Evolutionary conservation across 2,113 vertebrate genomes (phyloP).

Genomic region (Gopherus evgoodei): DNA sequence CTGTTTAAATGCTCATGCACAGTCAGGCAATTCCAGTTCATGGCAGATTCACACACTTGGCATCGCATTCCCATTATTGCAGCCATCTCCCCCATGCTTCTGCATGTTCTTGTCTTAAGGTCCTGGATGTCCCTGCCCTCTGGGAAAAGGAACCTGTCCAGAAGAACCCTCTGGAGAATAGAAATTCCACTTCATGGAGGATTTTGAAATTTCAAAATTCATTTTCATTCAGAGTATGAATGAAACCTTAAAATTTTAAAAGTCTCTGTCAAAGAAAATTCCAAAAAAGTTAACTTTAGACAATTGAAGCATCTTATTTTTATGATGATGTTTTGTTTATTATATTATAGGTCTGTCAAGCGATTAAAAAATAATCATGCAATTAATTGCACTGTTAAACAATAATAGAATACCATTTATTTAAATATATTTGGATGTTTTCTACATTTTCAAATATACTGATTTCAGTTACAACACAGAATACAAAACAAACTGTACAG

Average conservation of each 20-base stretch:
- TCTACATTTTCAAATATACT: no score
- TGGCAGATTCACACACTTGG: background rate
- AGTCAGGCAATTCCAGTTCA: background rate
- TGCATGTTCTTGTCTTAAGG: background rate
- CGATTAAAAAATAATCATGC: no score
- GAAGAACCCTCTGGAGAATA: background rate
- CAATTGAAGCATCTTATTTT: constrained; percentile 9
- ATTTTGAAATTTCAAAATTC: no score
- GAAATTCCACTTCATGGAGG: no score
- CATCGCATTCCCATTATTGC: background rate
- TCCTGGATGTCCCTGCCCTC: background rate
- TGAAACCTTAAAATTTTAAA: background rate
- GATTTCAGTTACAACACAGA: no score
- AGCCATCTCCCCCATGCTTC: background rate
- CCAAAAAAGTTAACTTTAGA: background rate
- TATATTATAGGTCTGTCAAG: background rate
- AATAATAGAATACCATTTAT: no score
- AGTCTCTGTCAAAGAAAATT: no score
- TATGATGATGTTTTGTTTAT: background rate
- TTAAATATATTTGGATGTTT: no score
- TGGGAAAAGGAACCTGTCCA: accelerated
- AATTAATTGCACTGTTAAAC: no score
- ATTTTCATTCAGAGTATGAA: background rate
- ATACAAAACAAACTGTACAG: no score
- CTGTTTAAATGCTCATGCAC: background rate